Percentiles rank a stretch among this genome's conserved stretches.
These are phyloP conservation scores for Molossus alvarezi DNA, from an alignment of 2,797 vertebrate species.

Conservation along the genomic window DNA sequence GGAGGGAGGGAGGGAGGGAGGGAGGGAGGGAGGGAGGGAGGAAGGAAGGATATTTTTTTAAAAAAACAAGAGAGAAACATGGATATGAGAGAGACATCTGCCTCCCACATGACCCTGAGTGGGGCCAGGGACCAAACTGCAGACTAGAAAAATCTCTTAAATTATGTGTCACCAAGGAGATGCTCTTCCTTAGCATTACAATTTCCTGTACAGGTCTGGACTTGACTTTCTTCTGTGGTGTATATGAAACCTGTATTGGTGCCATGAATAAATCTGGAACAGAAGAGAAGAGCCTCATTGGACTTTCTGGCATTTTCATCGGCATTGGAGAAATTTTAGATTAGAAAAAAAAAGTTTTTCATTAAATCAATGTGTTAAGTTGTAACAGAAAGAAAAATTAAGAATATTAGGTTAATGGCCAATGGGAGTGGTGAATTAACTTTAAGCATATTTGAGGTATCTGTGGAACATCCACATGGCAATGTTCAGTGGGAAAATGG, in stretches of 20 bases:
- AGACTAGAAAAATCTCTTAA: constrained; percentile 93
- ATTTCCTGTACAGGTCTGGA: constrained; percentile 98
- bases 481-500: background rate
- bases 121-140: too few relatives aligned
- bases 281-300: constrained; percentile 97
- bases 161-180: constrained; percentile 95
- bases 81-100: too few relatives aligned
- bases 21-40: too few relatives aligned
- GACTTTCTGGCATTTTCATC: constrained; percentile 97
- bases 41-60: too few relatives aligned
- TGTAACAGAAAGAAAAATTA: background rate
- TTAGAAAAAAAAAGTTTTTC: constrained; percentile 77
- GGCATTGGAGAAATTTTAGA: constrained; percentile 98
- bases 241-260: constrained; percentile 98
- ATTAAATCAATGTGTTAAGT: background rate
- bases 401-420: background rate
- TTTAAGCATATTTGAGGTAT: background rate
- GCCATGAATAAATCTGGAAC: constrained; percentile 95
- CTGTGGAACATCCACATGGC: background rate
- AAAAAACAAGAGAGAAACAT: too few relatives aligned
- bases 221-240: constrained; percentile 98
- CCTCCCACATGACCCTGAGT: too few relatives aligned
- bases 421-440: background rate
- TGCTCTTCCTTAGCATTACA: constrained; percentile 95
- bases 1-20: too few relatives aligned